These are phyloP conservation scores for Aldrovandia affinis DNA, from an alignment of 2,797 vertebrate species.

Conservation along the genomic window DNA sequence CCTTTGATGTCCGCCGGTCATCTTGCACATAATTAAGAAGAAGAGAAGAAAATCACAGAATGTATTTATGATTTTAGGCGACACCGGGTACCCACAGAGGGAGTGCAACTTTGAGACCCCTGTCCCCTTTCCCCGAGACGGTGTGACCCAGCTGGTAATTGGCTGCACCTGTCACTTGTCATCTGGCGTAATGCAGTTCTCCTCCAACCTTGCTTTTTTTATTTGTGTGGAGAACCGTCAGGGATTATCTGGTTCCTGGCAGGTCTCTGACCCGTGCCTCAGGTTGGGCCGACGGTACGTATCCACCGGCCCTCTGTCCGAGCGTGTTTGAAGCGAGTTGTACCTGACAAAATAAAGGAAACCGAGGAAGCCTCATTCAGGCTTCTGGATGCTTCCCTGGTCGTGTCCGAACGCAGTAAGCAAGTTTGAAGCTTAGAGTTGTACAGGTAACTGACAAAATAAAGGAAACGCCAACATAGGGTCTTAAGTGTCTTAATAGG, in stretches of 20 bases:
- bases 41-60: background rate
- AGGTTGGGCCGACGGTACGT: too few species aligned
- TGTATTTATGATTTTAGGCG: slow-evolving; percentile 44
- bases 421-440: too few species aligned
- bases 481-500: too few species aligned
- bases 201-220: slow-evolving; percentile 58
- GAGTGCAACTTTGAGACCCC: slow-evolving; percentile 53
- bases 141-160: slow-evolving; percentile 74
- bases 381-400: too few species aligned
- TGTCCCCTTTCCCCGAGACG: slow-evolving; percentile 55
- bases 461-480: too few species aligned
- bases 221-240: slow-evolving; percentile 53
- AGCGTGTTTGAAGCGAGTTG: slow-evolving; percentile 41
- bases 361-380: too few species aligned
- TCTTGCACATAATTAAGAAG: slow-evolving; percentile 42
- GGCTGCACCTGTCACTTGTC: slow-evolving; percentile 84
- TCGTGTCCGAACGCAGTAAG: too few species aligned
- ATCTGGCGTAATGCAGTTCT: slow-evolving; percentile 73
- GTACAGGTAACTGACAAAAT: too few species aligned
- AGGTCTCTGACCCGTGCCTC: slow-evolving; percentile 68
- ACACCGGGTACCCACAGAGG: slow-evolving; percentile 61
- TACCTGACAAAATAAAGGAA: too few species aligned
- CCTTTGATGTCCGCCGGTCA: slow-evolving; percentile 61
- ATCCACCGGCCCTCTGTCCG: too few species aligned
- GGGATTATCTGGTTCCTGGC: slow-evolving; percentile 75